These are phyloP conservation scores for Sylvietta virens DNA, from an alignment of 2,113 vertebrate genomes.

Conservation along the genomic window DNA sequence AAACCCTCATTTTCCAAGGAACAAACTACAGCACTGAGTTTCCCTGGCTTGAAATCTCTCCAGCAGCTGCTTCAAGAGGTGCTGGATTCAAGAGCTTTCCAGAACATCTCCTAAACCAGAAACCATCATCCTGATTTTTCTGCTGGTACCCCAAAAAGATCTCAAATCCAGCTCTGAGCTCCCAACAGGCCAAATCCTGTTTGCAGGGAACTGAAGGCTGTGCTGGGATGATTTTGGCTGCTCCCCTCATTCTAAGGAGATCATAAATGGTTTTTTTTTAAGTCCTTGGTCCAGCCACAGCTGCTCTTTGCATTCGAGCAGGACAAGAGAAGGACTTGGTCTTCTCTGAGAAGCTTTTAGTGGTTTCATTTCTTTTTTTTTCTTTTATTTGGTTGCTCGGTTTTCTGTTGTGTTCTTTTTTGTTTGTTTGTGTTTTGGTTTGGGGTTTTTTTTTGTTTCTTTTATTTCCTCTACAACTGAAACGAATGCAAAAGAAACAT, in stretches of 20 bases:
- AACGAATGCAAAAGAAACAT: not conserved
- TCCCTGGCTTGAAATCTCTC: not conserved
- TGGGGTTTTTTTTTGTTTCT: not conserved
- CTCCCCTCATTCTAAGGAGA: not conserved
- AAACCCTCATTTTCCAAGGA: not conserved
- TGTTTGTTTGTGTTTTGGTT: too few species aligned
- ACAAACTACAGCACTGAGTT: not conserved
- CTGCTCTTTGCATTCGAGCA: not conserved
- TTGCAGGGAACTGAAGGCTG: not conserved
- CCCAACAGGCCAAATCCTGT: not conserved
- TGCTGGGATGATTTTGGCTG: not conserved
- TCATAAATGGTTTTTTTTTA: not conserved
- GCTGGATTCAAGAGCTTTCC: not conserved
- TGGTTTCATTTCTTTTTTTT: rapidly evolving
- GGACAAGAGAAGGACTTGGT: not conserved
- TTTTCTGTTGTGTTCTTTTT: too few species aligned
- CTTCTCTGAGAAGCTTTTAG: not conserved
- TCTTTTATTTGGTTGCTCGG: not conserved
- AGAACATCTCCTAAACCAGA: not conserved
- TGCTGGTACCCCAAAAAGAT: not conserved
- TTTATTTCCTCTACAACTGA: not conserved
- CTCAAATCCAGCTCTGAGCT: not conserved
- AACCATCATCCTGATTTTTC: not conserved
- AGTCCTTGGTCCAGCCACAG: not conserved
- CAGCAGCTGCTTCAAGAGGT: not conserved